These are phyloP conservation scores for Passer montanus DNA, from an alignment of 2,113 vertebrate species.

Conservation along the genomic window DNA sequence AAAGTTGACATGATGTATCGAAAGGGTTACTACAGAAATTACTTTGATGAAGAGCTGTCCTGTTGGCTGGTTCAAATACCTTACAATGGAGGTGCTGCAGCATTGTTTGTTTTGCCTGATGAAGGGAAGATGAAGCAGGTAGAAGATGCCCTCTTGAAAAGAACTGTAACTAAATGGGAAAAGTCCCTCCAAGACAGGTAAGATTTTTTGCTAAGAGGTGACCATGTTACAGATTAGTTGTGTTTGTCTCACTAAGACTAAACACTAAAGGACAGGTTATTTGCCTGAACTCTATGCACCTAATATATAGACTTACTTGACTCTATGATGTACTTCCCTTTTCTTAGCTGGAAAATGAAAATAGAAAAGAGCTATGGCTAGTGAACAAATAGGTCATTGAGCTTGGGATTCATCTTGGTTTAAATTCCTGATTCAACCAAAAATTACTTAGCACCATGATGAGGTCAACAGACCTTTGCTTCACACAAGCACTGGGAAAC, in stretches of 20 bases:
- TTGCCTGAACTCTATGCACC: neutral
- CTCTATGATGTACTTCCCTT: neutral
- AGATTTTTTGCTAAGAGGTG: neutral
- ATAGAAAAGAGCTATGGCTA: neutral
- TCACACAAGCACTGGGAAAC: neutral
- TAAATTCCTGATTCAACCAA: neutral
- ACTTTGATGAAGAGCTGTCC: constrained; percentile 72
- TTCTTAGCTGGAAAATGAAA: neutral
- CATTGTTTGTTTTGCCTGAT: constrained; percentile 65
- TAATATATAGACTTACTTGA: neutral
- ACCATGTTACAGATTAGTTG: neutral
- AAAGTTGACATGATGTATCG: constrained; percentile 73
- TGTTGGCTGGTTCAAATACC: constrained; percentile 74
- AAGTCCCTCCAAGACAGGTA: constrained; percentile 50
- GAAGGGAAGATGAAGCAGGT: constrained; percentile 57
- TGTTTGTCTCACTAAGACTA: neutral
- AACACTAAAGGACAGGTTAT: neutral
- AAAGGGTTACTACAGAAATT: constrained; percentile 68
- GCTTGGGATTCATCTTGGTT: neutral
- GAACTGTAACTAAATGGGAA: constrained; percentile 56
- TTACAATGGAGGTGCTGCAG: constrained; percentile 37
- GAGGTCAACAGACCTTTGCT: neutral
- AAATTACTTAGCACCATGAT: neutral
- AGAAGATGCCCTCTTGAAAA: constrained; percentile 51
- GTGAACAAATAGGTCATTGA: neutral